Evolutionary conservation across 2,888 invertebrate genomes (phyloP), one percentile per base, ranked within the genome.

Genomic region (Clostera curtula): DNA sequence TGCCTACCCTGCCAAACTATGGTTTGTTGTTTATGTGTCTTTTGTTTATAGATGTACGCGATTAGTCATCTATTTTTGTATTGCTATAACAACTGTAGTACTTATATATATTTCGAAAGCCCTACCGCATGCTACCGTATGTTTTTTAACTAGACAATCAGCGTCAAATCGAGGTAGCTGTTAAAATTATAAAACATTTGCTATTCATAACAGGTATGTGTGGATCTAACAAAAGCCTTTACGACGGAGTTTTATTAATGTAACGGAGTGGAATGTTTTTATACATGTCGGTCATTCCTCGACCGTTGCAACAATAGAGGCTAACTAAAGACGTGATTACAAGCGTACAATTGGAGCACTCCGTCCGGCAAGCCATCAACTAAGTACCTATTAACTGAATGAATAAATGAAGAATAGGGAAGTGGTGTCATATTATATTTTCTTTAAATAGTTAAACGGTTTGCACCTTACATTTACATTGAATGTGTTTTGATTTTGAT

Each of bases 381-480:
- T 45, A 34, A 42, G 41, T 39, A 34, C 42, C 44, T 43, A 46
- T 49, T 48, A 45, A 47, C 43, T 34, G 43, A 48, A n/a, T n/a
- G n/a, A n/a, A n/a, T n/a, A n/a, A n/a, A n/a, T n/a, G n/a, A n/a
- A n/a, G n/a, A n/a, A n/a, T n/a, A n/a, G n/a, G n/a, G n/a, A n/a
- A n/a, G n/a, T n/a, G n/a, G n/a, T n/a, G n/a, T n/a, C n/a, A n/a
- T n/a, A n/a, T n/a, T n/a, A n/a, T n/a, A n/a, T n/a, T n/a, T n/a
- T n/a, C n/a, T n/a, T n/a, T n/a, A n/a, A n/a, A n/a, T n/a, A n/a
- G n/a, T n/a, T n/a, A n/a, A n/a, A n/a, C n/a, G n/a, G n/a, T n/a
- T n/a, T n/a, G n/a, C n/a, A n/a, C n/a, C n/a, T n/a, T n/a, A n/a
- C n/a, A n/a, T n/a, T n/a, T n/a, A n/a, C n/a, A n/a, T n/a, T n/a